phyloP scores from a whole-genome alignment of 2,797 vertebrate genomes.

The Tolypeutes matacus region DNA sequence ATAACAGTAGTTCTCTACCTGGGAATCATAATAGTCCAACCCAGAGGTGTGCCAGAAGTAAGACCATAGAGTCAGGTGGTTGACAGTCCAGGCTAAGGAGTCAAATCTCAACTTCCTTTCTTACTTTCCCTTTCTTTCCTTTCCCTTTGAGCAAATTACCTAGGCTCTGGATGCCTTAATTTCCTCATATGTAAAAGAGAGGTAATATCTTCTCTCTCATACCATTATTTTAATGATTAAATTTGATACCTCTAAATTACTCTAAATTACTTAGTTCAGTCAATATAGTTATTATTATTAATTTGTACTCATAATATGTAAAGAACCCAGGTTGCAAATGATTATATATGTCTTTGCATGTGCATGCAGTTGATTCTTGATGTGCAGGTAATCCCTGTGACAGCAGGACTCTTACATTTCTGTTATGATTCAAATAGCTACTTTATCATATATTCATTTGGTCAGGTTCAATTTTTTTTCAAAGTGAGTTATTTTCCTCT shows the following conservation, averaged over 20 bases:
- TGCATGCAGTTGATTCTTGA: background rate
- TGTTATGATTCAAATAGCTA: background rate
- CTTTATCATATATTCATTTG: conserved; percentile 10
- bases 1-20: background rate
- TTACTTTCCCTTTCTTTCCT: too few relatives aligned
- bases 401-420: background rate
- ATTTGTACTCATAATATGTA: background rate
- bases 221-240: background rate
- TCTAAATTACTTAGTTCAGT: background rate
- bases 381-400: background rate
- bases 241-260: background rate
- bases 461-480: background rate
- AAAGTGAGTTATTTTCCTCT: background rate
- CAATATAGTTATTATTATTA: background rate
- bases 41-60: background rate
- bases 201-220: background rate
- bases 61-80: background rate
- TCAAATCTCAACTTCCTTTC: background rate
- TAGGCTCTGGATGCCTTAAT: background rate
- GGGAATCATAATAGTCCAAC: background rate
- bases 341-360: background rate
- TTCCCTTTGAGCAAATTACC: background rate
- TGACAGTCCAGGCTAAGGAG: background rate
- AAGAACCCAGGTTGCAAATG: background rate
- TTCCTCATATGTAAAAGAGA: background rate